A percentile compares a stretch with the other conserved stretches of the same genome.
Evolutionary conservation across 2,797 vertebrate genomes (phyloP).

Genomic region (Pangasius macronema): DNA sequence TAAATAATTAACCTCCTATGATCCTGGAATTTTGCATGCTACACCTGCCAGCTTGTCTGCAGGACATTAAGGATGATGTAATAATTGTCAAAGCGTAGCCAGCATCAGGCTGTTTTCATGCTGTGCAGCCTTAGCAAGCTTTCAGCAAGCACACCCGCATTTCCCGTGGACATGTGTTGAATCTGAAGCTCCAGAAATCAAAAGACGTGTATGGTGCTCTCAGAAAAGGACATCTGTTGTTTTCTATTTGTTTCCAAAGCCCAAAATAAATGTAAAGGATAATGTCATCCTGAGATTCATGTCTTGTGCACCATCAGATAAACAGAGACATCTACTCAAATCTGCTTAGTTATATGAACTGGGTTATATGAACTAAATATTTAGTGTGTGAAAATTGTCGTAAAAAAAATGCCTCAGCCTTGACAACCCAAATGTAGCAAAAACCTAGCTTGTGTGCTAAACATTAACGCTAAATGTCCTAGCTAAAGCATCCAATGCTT

Average conservation of each 20-base stretch:
- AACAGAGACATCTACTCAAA: neutral
- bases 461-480: neutral
- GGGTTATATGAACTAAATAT: neutral
- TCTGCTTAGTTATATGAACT: neutral
- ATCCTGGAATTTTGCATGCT: slow-evolving; percentile 1
- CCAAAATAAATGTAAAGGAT: neutral
- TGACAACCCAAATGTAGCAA: neutral
- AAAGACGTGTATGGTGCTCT: neutral
- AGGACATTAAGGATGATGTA: neutral
- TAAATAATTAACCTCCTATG: neutral
- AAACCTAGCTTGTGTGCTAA: neutral
- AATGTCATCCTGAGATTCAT: neutral
- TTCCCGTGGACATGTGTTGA: neutral
- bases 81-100: neutral
- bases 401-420: neutral
- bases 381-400: neutral
- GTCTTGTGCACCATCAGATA: neutral
- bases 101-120: neutral
- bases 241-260: neutral
- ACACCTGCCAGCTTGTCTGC: neutral
- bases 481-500: neutral
- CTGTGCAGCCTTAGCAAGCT: neutral
- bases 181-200: neutral
- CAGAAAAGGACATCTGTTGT: slow-evolving; percentile 1
- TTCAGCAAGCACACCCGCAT: neutral